Percentiles rank a stretch among this genome's conserved stretches.
phyloP scores from a whole-genome alignment of 2,797 vertebrate genomes.

The Silurus aristotelis region DNA sequence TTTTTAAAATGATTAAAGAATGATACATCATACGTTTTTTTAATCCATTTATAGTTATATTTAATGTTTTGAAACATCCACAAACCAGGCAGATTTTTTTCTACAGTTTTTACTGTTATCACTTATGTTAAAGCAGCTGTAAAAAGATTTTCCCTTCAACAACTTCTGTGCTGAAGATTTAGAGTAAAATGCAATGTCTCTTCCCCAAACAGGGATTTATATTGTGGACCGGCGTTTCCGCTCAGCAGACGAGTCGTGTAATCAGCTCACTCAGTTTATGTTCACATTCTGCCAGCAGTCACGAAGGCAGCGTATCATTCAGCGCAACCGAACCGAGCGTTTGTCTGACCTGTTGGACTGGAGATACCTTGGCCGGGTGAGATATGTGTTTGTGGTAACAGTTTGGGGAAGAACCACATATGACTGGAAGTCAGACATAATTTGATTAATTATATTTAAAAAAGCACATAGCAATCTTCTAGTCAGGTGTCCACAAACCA shows the following conservation, averaged over 20 bases:
- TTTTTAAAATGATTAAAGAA: neutral
- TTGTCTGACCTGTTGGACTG: conserved; percentile 94
- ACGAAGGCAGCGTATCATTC: conserved; percentile 91
- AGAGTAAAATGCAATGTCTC: neutral
- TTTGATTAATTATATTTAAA: no score
- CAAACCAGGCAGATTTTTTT: neutral
- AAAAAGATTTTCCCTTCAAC: neutral
- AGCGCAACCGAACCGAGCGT: conserved; percentile 91
- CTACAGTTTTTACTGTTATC: neutral
- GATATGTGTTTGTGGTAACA: conserved; percentile 36
- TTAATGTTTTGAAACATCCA: no score
- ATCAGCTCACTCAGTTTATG: conserved; percentile 95
- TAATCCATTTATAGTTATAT: neutral
- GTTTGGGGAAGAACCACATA: no score
- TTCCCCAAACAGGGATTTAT: conserved; percentile 83
- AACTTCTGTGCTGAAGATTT: neutral
- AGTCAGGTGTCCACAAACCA: no score
- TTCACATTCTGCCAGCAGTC: conserved; percentile 94
- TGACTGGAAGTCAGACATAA: no score
- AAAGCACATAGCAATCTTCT: no score
- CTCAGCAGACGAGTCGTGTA: conserved; percentile 91
- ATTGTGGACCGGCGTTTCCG: conserved; percentile 91
- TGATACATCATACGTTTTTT: neutral
- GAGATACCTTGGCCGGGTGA: conserved; percentile 91
- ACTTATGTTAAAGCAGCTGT: neutral